Evolutionary conservation across 2,113 vertebrate species (phyloP).

Genomic region (Lipophrys pholis): DNA sequence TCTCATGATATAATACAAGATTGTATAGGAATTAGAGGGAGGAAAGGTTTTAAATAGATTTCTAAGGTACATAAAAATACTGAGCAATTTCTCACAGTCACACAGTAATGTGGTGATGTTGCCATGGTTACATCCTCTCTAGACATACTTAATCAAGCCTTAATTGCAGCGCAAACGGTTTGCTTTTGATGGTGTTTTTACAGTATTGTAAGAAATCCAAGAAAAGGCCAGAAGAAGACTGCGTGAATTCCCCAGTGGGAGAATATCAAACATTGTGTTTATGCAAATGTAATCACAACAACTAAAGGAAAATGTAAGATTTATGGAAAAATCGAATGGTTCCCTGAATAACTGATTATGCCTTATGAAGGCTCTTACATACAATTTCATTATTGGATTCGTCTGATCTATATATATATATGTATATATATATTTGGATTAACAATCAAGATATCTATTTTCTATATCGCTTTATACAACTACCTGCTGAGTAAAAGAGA

Average conservation of each 20-base stretch:
- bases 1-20: conserved; percentile 10
- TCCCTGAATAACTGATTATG: background rate
- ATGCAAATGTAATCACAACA: conserved; percentile 10
- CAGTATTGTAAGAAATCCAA: conserved; percentile 10
- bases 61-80: conserved; percentile 22
- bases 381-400: no score
- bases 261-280: background rate
- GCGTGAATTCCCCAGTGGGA: background rate
- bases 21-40: conserved; percentile 13
- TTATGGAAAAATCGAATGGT: background rate
- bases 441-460: no score
- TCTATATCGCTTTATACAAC: no score
- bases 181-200: conserved; percentile 22
- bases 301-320: background rate
- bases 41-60: conserved; percentile 52
- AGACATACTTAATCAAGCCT: conserved; percentile 49
- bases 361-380: no score
- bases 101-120: conserved; percentile 48
- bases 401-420: no score
- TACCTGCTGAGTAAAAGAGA: no score
- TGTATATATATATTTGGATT: no score
- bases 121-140: conserved; percentile 57
- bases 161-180: conserved; percentile 52
- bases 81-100: conserved; percentile 38
- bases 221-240: background rate